Percentiles rank a stretch among this genome's conserved stretches.
Evolutionary conservation across 2,797 vertebrate species (phyloP).

Genomic region (Sphenopsis melanotis): DNA sequence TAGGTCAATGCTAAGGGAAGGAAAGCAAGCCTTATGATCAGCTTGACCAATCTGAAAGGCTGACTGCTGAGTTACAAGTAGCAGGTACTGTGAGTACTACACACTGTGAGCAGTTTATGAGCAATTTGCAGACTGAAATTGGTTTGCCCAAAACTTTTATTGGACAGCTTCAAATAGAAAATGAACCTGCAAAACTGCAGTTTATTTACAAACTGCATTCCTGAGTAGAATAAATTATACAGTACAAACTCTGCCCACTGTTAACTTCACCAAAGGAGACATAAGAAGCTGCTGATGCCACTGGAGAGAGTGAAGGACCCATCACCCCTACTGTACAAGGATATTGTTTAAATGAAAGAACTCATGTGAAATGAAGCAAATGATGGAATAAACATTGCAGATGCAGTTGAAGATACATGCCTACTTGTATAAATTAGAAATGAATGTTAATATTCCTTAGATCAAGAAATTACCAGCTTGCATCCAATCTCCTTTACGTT

Average conservation of each 20-base stretch:
- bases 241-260: not conserved
- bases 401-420: constrained; percentile 3
- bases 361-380: constrained; percentile 48
- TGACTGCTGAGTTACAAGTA: not conserved
- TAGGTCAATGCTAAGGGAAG: not conserved
- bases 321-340: not conserved
- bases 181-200: constrained; percentile 21
- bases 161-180: constrained; percentile 55
- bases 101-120: not conserved
- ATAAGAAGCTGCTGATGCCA: constrained; percentile 5
- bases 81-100: not conserved
- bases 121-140: constrained; percentile 47
- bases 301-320: constrained; percentile 4
- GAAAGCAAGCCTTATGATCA: not conserved
- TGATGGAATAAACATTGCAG: constrained; percentile 37
- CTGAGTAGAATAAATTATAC: not conserved
- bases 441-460: constrained; percentile 26
- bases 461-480: not conserved
- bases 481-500: not conserved
- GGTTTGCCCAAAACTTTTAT: constrained; percentile 46
- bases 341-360: constrained; percentile 60
- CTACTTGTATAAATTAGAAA: constrained; percentile 35
- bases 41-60: not conserved
- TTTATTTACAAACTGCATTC: constrained; percentile 42
- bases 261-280: not conserved